Percentiles rank a stretch among this genome's conserved stretches.
These are phyloP conservation scores for Ginglymostoma cirratum DNA, from an alignment of 2,113 vertebrate species.

Conservation along the genomic window DNA sequence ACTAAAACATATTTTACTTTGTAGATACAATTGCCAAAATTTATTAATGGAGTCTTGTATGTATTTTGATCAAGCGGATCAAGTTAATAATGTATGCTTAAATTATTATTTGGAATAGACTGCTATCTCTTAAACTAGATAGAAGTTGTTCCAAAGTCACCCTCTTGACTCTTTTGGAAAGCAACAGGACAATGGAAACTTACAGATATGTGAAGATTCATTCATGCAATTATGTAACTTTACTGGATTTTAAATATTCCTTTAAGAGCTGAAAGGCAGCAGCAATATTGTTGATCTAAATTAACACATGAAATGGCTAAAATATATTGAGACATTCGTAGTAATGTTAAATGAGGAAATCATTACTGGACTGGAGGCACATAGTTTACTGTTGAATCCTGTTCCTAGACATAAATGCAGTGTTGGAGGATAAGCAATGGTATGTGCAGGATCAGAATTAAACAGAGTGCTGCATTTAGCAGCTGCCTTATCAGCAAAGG, in stretches of 20 bases:
- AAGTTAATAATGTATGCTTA: neutral
- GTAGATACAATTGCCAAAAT: neutral
- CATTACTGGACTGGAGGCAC: neutral
- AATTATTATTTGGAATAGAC: neutral
- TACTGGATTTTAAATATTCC: too few species aligned
- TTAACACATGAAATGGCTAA: neutral
- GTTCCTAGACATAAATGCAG: neutral
- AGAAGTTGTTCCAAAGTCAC: neutral
- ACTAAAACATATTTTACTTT: neutral
- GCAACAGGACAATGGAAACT: neutral
- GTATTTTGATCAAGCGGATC: neutral
- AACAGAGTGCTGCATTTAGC: neutral
- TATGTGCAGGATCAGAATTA: neutral
- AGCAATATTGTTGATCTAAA: neutral
- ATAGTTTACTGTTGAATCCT: neutral
- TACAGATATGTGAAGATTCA: neutral
- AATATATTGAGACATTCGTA: neutral
- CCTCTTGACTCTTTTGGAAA: neutral
- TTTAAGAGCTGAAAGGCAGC: neutral
- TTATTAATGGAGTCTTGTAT: neutral
- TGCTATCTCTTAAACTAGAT: neutral
- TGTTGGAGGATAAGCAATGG: neutral
- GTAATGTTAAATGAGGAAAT: neutral
- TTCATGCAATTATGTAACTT: neutral
- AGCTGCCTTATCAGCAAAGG: neutral